Conservation (phyloP, 2,888 invertebrate species). For the Linnaemya tessellans region DNA sequence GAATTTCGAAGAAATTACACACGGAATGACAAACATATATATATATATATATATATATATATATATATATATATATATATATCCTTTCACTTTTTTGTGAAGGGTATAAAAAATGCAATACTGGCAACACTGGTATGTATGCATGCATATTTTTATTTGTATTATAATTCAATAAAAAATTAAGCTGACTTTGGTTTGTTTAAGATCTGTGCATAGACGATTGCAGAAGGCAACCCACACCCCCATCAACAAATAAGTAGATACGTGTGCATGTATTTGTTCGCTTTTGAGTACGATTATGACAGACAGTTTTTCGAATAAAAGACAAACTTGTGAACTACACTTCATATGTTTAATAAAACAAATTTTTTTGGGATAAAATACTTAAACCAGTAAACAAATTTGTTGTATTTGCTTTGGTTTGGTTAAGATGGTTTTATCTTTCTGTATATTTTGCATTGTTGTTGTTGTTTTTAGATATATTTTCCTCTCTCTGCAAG, state of each 20-base stretch:
- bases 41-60: no score
- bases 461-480: not conserved
- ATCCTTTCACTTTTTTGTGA: no score
- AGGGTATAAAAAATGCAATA: no score
- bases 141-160: not conserved
- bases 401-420: conserved; percentile 41
- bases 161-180: not conserved
- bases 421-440: conserved; percentile 41
- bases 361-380: conserved; percentile 48
- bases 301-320: conserved; percentile 45
- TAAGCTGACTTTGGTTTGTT: not conserved
- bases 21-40: no score
- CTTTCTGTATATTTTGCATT: not conserved
- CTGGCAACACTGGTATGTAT: no score
- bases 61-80: no score
- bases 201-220: conserved; percentile 20
- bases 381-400: conserved; percentile 60
- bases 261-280: not conserved
- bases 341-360: conserved; percentile 49
- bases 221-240: conserved; percentile 39
- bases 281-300: conserved; percentile 20
- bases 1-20: no score
- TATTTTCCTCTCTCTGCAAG: not conserved
- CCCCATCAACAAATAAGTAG: conserved; percentile 4
- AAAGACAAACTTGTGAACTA: conserved; percentile 53